These are phyloP conservation scores for Tachysurus fulvidraco DNA, from an alignment of 2,113 vertebrate genomes.

Conservation along the genomic window DNA sequence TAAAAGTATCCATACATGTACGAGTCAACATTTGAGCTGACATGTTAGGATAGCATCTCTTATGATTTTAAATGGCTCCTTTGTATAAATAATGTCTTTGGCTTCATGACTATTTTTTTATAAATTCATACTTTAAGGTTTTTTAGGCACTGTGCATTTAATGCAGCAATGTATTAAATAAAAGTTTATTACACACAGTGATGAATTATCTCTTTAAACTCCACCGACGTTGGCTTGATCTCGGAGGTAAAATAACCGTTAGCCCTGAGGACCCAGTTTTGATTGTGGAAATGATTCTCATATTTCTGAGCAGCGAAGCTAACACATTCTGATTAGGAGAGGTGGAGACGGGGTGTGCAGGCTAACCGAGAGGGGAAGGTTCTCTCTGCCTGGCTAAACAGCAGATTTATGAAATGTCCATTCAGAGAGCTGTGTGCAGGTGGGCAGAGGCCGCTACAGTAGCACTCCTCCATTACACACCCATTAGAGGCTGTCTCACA, in stretches of 20 bases:
- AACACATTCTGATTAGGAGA: slow-evolving; percentile 50
- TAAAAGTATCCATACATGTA: too few species aligned
- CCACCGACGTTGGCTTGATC: neutral
- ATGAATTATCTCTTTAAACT: slow-evolving; percentile 1
- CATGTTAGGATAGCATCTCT: neutral
- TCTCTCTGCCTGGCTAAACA: slow-evolving; percentile 52
- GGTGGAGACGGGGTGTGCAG: slow-evolving; percentile 36
- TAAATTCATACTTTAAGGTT: neutral
- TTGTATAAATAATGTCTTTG: neutral
- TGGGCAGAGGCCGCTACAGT: slow-evolving; percentile 44
- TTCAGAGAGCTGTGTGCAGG: slow-evolving; percentile 41
- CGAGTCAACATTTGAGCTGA: neutral
- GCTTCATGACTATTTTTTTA: neutral
- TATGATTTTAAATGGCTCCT: neutral
- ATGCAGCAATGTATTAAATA: neutral
- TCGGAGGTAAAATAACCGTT: slow-evolving; percentile 18
- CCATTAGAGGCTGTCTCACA: slow-evolving; percentile 49
- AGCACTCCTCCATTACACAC: slow-evolving; percentile 41
- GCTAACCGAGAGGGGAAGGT: slow-evolving; percentile 43
- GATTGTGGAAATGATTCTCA: slow-evolving; percentile 50
- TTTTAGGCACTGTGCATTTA: neutral
- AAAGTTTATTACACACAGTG: neutral
- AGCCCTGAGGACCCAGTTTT: slow-evolving; percentile 14
- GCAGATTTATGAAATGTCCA: slow-evolving; percentile 52
- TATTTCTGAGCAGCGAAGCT: slow-evolving; percentile 51